A percentile compares a stretch with the other conserved stretches of the same genome.
Conservation (phyloP, 2,113 vertebrate species). For the Saimiri boliviensis region DNA sequence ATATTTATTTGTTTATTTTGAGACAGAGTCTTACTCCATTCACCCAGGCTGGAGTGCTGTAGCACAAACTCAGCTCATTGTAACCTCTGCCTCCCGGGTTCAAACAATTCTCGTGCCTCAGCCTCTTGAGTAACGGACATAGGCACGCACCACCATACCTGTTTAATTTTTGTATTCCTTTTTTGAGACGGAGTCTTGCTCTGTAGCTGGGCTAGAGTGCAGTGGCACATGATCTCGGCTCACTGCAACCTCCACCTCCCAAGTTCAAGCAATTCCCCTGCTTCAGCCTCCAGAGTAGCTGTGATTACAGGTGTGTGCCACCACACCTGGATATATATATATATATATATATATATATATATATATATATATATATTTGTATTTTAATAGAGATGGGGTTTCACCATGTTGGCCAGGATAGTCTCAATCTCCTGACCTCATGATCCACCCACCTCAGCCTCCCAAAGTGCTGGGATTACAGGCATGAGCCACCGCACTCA, state of each 20-base stretch:
- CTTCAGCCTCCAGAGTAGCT: background rate
- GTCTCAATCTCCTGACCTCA: no score
- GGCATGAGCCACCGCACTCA: no score
- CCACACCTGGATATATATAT: no score
- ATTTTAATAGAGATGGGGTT: no score
- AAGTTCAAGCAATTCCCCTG: background rate
- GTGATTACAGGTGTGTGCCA: background rate
- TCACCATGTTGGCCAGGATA: no score
- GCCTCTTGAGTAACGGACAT: background rate
- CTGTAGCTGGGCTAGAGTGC: background rate
- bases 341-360: no score
- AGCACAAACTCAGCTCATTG: background rate
- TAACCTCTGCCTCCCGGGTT: background rate
- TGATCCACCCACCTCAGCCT: no score
- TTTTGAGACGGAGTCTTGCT: background rate
- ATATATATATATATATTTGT: no score
- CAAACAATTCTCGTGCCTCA: background rate
- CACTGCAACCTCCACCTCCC: background rate
- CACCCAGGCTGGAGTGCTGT: background rate
- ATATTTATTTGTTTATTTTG: background rate
- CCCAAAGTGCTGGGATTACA: no score
- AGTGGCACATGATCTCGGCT: background rate
- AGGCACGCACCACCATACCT: background rate
- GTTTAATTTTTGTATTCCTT: no score
- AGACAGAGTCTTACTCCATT: background rate